These are phyloP conservation scores for Ischnus inquisitorius DNA, from an alignment of 2,888 invertebrate species.

Conservation along the genomic window DNA sequence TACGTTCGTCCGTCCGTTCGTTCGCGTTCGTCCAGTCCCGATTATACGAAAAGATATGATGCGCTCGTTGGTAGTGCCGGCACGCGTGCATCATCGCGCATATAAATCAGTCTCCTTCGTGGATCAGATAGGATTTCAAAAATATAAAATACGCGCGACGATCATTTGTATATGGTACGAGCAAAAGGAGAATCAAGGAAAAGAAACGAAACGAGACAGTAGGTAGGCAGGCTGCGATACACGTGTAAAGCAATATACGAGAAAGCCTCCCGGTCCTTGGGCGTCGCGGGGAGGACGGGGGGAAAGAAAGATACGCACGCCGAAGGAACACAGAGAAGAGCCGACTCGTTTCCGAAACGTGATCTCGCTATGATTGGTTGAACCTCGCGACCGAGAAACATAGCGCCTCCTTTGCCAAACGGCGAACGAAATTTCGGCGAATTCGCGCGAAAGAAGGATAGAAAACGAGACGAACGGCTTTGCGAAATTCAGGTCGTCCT, in stretches of 20 bases:
- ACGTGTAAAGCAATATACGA: constrained; percentile 65
- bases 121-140: constrained; percentile 85
- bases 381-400: constrained; percentile 62
- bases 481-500: constrained; percentile 55
- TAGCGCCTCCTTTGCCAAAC: constrained; percentile 50
- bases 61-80: constrained; percentile 84
- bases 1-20: constrained; percentile 34
- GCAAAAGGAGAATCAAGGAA: constrained; percentile 57
- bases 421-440: constrained; percentile 66
- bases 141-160: constrained; percentile 83
- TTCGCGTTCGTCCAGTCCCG: constrained; percentile 64
- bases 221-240: constrained; percentile 51
- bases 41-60: constrained; percentile 81
- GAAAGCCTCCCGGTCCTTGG: constrained; percentile 58
- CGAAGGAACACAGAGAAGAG: constrained; percentile 67
- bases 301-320: constrained; percentile 39
- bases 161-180: constrained; percentile 75
- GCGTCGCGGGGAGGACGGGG: constrained; percentile 47
- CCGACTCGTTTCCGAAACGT: constrained; percentile 70
- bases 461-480: constrained; percentile 32
- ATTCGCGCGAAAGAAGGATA: constrained; percentile 34
- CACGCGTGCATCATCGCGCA: constrained; percentile 85
- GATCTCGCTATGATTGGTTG: constrained; percentile 71
- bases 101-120: constrained; percentile 83
- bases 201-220: constrained; percentile 62